Evolutionary conservation across 2,113 vertebrate genomes (phyloP), one percentile per base, ranked within the genome.

Genomic region (Cebidichthys violaceus): DNA sequence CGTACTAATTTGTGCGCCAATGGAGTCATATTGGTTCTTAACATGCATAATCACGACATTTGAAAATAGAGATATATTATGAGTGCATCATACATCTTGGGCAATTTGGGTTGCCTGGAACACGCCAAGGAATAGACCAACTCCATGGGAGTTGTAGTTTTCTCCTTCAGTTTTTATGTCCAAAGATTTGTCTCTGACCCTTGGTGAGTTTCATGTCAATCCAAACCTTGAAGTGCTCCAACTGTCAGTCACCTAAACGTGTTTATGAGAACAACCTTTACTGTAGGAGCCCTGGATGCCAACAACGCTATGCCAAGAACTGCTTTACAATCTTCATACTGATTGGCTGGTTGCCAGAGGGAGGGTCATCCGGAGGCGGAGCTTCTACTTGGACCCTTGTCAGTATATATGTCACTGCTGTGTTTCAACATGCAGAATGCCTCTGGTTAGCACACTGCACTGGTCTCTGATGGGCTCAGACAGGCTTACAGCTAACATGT

Each of bases 291-390:
- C 24, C 18, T n/a, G n/a, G 4, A 24, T 8, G 13, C 37, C 57
- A 10, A 11, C 1, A 74, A 29, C 31, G 14, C 45, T 70, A 50
- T 2, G 31, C 29, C 6, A 24, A 8, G 9, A 60, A 4, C 10
- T 37, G 70, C 39, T 41, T 41, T 11, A 62, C 37, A 71, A n/a
- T 22, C 50, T 29, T 39, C 33, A 41, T 52, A 24, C 18, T 69
- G 61, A 69, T 37, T 75, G 79, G 72, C 75, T 27, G 59, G 3
- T 43, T 22, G 20, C 62, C 64, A 66, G 37, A 31, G 27, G 70
- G 52, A 29, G 41, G 18, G 24, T 22, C 24, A 6, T 78, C n/a
- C 41, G 43, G 27, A 55, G 66, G 60, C 1, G 31, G 60, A 31
- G 41, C 66, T 15, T 4, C 27, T 2, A 31, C 2, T 50, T 39